Conservation (phyloP, 2,797 vertebrate genomes). For the Tadarida brasiliensis region DNA sequence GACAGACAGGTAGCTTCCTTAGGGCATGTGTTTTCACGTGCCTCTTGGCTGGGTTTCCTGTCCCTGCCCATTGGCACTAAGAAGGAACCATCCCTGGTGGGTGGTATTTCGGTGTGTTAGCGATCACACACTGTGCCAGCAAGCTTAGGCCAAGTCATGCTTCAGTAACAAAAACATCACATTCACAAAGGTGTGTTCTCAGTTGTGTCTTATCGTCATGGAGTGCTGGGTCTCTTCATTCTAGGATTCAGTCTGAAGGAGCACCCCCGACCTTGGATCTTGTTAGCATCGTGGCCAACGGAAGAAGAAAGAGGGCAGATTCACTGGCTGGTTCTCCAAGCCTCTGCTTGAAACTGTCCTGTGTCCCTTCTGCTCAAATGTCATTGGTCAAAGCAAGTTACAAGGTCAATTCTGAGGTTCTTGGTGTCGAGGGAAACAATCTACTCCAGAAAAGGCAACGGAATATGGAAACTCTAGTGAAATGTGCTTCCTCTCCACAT, state of each 20-base stretch:
- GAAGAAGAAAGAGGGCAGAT: background rate
- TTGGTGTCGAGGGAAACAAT: background rate
- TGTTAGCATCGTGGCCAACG: background rate
- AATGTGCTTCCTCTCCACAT: background rate
- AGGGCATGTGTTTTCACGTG: background rate
- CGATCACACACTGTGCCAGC: background rate
- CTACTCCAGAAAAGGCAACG: background rate
- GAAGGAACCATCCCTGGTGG: background rate
- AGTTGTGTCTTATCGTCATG: background rate
- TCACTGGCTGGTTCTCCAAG: background rate
- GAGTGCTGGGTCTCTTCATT: background rate
- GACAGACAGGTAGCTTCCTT: background rate
- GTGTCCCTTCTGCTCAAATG: background rate
- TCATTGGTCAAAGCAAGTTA: background rate
- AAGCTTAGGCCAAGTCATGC: background rate
- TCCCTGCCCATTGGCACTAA: background rate
- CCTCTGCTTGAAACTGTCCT: background rate
- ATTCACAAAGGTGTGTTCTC: background rate
- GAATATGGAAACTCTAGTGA: background rate
- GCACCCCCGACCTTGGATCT: background rate
- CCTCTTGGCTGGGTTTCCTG: background rate
- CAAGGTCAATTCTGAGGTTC: background rate
- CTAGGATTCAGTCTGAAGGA: background rate
- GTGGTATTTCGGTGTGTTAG: too few species aligned
- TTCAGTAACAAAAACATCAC: background rate